Evolutionary conservation across 2,888 invertebrate genomes (phyloP).

Genomic region (Ypsolopha scabrella): DNA sequence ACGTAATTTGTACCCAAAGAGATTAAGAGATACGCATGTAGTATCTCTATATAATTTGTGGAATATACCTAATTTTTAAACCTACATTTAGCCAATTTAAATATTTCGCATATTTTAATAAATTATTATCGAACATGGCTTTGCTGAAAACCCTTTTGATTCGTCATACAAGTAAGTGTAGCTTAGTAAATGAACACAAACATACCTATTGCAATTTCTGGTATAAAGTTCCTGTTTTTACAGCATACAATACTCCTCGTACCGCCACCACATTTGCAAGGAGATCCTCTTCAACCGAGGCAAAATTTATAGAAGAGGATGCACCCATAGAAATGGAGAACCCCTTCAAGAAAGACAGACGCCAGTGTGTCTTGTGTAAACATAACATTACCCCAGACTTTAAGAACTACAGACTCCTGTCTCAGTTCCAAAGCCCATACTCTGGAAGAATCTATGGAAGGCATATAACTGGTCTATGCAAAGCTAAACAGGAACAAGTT

Average conservation of each 20-base stretch:
- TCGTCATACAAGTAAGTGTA: slow-evolving; percentile 31
- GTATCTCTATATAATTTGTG: too few relatives aligned
- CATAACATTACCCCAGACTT: slow-evolving; percentile 85
- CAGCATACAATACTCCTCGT: slow-evolving; percentile 3
- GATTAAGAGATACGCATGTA: too few relatives aligned
- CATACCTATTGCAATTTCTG: not conserved
- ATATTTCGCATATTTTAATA: too few relatives aligned
- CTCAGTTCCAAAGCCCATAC: slow-evolving; percentile 96
- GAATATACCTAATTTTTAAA: too few relatives aligned
- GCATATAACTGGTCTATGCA: slow-evolving; percentile 95
- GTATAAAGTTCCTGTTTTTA: slow-evolving; percentile 1
- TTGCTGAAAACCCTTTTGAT: slow-evolving; percentile 28
- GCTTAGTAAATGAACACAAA: not conserved
- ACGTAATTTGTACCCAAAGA: too few relatives aligned
- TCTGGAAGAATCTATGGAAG: slow-evolving; percentile 93
- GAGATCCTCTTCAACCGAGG: slow-evolving; percentile 12
- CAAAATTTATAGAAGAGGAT: slow-evolving; percentile 27
- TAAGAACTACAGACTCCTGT: slow-evolving; percentile 91
- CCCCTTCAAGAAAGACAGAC: slow-evolving; percentile 82
- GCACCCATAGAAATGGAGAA: slow-evolving; percentile 75
- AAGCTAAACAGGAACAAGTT: slow-evolving; percentile 80
- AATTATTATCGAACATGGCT: slow-evolving; percentile 30
- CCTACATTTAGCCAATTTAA: too few relatives aligned
- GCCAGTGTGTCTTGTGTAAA: slow-evolving; percentile 86
- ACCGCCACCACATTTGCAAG: not conserved